These are phyloP conservation scores for Deilephila porcellus DNA, from an alignment of 2,888 invertebrate species.

Conservation along the genomic window DNA sequence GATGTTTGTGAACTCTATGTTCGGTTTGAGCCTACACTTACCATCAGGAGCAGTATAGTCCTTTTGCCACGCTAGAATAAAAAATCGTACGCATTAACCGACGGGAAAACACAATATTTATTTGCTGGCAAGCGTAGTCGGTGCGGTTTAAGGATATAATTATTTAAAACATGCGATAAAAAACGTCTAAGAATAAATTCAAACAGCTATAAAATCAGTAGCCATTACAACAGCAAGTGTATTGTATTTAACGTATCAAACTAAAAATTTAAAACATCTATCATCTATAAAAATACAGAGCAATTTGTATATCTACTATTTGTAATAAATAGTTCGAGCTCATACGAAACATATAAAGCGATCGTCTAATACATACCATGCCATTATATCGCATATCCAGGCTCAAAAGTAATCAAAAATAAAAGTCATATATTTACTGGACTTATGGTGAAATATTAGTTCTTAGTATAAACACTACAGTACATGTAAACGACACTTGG, in stretches of 20 bases:
- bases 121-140: constrained; percentile 6
- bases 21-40: not conserved
- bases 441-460: not conserved
- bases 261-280: not conserved
- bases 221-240: not conserved
- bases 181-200: not conserved
- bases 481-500: not conserved
- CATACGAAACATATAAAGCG: constrained; percentile 15
- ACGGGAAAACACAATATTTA: not conserved
- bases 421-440: constrained; percentile 37
- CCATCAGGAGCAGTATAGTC: not conserved
- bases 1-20: not conserved
- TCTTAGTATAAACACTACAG: not conserved
- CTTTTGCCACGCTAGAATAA: constrained; percentile 2
- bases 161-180: not conserved
- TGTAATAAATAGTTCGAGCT: not conserved
- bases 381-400: constrained; percentile 59
- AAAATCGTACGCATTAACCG: not conserved
- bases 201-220: not conserved
- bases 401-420: constrained; percentile 65
- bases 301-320: not conserved
- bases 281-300: not conserved
- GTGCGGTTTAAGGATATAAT: not conserved
- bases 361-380: constrained; percentile 60
- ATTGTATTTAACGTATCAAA: not conserved